Conservation (phyloP, 2,888 invertebrate genomes). For the Plemyria rubiginata region DNA sequence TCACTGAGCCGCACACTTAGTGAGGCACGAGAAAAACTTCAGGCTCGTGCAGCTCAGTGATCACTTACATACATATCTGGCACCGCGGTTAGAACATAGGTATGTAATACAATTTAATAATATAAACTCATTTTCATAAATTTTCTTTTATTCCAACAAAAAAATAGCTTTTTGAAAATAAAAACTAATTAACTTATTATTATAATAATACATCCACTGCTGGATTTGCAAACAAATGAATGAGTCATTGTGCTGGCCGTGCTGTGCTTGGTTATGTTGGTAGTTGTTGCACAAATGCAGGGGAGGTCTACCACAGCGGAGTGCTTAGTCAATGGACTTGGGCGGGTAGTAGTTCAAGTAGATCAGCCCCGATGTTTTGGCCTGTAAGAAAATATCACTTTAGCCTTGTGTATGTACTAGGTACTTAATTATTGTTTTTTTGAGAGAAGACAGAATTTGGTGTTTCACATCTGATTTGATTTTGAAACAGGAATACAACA, state of each 20-base stretch:
- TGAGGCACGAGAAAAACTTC: too few species aligned
- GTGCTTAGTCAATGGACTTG: slow-evolving; percentile 79
- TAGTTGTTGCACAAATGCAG: slow-evolving; percentile 18
- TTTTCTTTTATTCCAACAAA: slow-evolving; percentile 28
- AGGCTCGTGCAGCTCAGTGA: too few species aligned
- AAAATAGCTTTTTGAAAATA: slow-evolving; percentile 17
- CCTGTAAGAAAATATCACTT: slow-evolving; percentile 64
- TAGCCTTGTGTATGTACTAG: too few species aligned
- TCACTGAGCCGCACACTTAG: too few species aligned
- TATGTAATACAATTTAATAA: slow-evolving; percentile 17
- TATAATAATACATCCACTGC: slow-evolving; percentile 24
- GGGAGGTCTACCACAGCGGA: background rate
- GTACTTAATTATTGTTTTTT: too few species aligned
- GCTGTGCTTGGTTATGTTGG: background rate
- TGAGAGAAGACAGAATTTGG: too few species aligned
- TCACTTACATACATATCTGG: too few species aligned
- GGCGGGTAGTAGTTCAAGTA: slow-evolving; percentile 87
- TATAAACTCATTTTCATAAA: slow-evolving; percentile 14
- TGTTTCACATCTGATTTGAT: too few species aligned
- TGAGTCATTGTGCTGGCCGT: background rate
- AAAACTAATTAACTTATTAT: slow-evolving; percentile 23
- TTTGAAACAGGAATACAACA: too few species aligned
- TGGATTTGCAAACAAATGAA: slow-evolving; percentile 17
- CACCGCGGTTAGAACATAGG: too few species aligned
- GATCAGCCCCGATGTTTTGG: slow-evolving; percentile 85